Base-by-base conservation (phyloP, 2,797 vertebrate species). In the Pantherophis vulpinus region DNA sequence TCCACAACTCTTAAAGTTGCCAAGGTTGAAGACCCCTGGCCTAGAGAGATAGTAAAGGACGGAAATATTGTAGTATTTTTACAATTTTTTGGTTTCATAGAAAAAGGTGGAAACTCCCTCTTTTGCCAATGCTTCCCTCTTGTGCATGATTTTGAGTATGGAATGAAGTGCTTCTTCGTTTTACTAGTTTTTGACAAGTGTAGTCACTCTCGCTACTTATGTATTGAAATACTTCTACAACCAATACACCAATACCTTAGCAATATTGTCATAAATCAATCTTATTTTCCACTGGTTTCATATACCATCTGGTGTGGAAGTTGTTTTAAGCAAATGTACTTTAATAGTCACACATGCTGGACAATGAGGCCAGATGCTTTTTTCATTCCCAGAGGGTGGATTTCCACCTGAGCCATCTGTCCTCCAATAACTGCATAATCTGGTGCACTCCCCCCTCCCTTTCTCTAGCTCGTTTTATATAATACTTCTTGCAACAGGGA, bases 371-470 rank as follows among this genome's bases (percentile, higher is more conserved):
- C 79, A 93, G n/a, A 42, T 93, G 88, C 51, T 93, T 87, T 63
- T 86, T 54, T 37, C 16, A 42, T 66, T 93, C 79, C 47, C 88
- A 86, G 89, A 60, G 5, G 88, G 32, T 25, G 32, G 47, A 56
- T 93, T 90, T 90, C 92, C 70, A 83, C 87, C 42, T 87, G 88
- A 86, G 59, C 59, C 56, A 51, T 83, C 92, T 42, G 29, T 87
- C 59, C 66, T 90, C n/a, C 25, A 90, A 66, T 58, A 66, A 25
- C n/a, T 42, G 14, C 29, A 58, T 93, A 47, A 90, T 90, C 16
- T 86, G 74, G 23, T 79, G 63, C 2, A 47, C 74, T 37, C 4
- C 61, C 70, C 70, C 20, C 20, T 23, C 37, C n/a, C 25, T 27
- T 27, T 86, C 66, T 92, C 20, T 66, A 63, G 59, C 42, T 63